Base-by-base conservation (phyloP, 2,888 invertebrate genomes). In the Cynaeus angustus region DNA sequence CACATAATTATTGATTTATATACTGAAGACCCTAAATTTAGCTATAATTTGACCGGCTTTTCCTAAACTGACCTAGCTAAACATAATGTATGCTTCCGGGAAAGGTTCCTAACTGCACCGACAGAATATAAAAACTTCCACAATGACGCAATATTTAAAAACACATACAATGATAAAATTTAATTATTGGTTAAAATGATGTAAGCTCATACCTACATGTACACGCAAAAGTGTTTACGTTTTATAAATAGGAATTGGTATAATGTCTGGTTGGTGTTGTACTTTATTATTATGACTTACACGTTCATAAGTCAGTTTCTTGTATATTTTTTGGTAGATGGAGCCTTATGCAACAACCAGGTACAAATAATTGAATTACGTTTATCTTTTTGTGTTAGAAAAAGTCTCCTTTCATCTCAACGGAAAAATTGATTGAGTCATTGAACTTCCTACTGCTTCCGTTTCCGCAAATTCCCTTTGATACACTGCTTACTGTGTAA, bases 181-280 rank as follows among this genome's bases (percentile, higher is more conserved):
- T 59, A 59, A 59, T 59, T 59, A 59, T 46, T 33, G 59, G 33
- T 43, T 33, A 45, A 59, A 33, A 46, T 59, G 59, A 46, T 59
- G 59, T 33, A 45, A 59, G 58, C 59, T 10, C 16, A 16, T 28
- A 14, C 16, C 13, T 28, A 14, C 13, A n/a, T 46, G 4, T 30
- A 30, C 26, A 21, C 21, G 21, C 2, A 21, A 21, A 21, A 21
- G 14, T 10, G n/a, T 56, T 21, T 30, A 7, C 10, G 28, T 33
- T 10, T n/a, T 26, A 58, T 28, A 55, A 55, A 58, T 58, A 45
- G 45, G 43, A 26, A 28, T 43, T 45, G n/a, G 6, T 41, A 12
- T 41, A 14, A 38, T 41, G 16, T n/a, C 12, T 3, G 4, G 5
- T 14, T 33, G 33, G 1, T 48, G 48, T 7, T 48, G 7, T 48